phyloP scores from a whole-genome alignment of 2,113 vertebrate species.

The Bolborhynchus lineola region DNA sequence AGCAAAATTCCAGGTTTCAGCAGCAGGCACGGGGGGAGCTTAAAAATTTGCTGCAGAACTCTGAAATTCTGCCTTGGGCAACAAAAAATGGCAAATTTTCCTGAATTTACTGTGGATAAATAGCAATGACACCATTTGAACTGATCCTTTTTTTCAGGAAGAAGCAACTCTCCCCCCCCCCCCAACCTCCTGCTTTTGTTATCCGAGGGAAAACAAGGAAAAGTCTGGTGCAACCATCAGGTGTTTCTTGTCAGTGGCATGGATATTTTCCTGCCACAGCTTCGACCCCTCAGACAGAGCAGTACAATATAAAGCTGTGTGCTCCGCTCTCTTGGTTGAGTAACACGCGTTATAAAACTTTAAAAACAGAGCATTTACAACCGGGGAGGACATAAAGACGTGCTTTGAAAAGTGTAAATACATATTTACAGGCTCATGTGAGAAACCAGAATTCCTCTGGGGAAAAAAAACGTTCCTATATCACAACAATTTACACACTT shows the following conservation, averaged over 20 bases:
- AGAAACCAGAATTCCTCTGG: conserved; percentile 59
- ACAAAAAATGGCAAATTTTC: not conserved
- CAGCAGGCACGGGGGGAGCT: conserved; percentile 47
- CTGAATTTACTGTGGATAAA: not conserved
- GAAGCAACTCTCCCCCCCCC: not conserved
- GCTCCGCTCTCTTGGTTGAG: conserved; percentile 4
- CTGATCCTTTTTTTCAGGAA: not conserved
- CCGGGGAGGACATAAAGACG: conserved; percentile 66
- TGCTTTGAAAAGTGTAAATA: conserved; percentile 74
- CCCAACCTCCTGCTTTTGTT: not conserved
- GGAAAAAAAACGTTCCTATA: not conserved
- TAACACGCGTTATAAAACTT: conserved; percentile 71
- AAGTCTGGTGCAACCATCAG: not conserved
- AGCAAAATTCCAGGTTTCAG: conserved; percentile 15
- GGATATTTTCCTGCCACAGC: not conserved
- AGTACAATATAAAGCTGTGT: not conserved
- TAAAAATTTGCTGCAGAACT: conserved; percentile 45
- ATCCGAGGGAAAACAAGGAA: not conserved
- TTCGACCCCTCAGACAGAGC: not conserved
- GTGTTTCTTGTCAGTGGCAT: not conserved
- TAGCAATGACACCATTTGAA: not conserved
- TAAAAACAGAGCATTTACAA: conserved; percentile 76
- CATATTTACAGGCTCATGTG: conserved; percentile 71
- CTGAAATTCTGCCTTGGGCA: conserved; percentile 29
- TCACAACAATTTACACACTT: not conserved